Conservation (phyloP, 2,888 invertebrate genomes). For the Pandemis heparana region DNA sequence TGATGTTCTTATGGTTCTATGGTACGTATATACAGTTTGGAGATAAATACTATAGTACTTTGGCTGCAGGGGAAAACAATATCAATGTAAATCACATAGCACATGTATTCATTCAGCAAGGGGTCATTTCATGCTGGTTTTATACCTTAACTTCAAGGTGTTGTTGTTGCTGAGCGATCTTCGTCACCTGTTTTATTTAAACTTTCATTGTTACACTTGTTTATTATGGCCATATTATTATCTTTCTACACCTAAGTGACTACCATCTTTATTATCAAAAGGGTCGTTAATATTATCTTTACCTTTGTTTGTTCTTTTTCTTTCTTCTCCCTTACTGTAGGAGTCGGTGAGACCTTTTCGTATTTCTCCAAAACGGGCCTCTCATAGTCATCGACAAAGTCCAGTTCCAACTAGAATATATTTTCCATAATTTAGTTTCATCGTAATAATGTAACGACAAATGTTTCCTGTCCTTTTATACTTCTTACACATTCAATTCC, state of each 20-base stretch:
- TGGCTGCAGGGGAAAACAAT: slow-evolving; percentile 12
- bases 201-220: slow-evolving; percentile 8
- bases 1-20: background rate
- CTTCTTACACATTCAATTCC: no score
- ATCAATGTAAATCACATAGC: slow-evolving; percentile 11
- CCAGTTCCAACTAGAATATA: slow-evolving; percentile 73
- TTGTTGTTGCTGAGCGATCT: slow-evolving; percentile 67
- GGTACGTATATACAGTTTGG: background rate
- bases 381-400: slow-evolving; percentile 90
- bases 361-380: slow-evolving; percentile 90
- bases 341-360: slow-evolving; percentile 85
- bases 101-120: slow-evolving; percentile 5
- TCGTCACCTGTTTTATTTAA: slow-evolving; percentile 67
- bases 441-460: no score
- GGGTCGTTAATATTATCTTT: slow-evolving; percentile 37
- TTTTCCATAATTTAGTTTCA: slow-evolving; percentile 15
- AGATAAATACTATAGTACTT: slow-evolving; percentile 1
- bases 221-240: background rate
- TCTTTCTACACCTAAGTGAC: background rate
- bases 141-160: slow-evolving; percentile 77
- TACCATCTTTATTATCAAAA: background rate
- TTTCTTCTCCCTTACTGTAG: slow-evolving; percentile 76
- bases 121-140: slow-evolving; percentile 43
- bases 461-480: background rate
- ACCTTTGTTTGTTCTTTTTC: slow-evolving; percentile 75